Percentiles rank a stretch among this genome's conserved stretches.
Conservation (phyloP, 1,140 invertebrate species). For the Caenorhabditis remanei region DNA sequence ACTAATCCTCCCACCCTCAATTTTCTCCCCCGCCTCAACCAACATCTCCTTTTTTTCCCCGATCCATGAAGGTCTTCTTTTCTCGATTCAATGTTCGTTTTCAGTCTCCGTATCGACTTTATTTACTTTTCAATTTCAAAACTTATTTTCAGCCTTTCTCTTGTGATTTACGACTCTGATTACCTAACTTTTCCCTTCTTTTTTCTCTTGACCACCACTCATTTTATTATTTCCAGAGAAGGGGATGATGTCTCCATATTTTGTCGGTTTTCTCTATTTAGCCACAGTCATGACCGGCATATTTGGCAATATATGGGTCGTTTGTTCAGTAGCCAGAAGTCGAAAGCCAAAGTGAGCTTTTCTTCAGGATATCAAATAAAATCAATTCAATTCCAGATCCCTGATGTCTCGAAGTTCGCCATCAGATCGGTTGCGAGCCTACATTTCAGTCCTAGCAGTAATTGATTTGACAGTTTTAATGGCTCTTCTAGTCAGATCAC, state of each 20-base stretch:
- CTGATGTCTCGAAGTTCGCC: slow-evolving; percentile 56
- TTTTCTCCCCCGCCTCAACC: slow-evolving; percentile 6
- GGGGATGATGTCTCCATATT: slow-evolving; percentile 46
- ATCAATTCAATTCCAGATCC: slow-evolving; percentile 31
- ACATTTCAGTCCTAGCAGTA: slow-evolving; percentile 74
- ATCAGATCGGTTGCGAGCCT: slow-evolving; percentile 68
- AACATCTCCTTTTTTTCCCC: slow-evolving; percentile 13
- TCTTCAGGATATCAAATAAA: no score
- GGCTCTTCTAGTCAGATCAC: slow-evolving; percentile 68
- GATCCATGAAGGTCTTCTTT: slow-evolving; percentile 15
- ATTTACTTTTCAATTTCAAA: neutral
- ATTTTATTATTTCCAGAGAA: neutral
- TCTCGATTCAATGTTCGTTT: slow-evolving; percentile 46
- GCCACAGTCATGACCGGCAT: slow-evolving; percentile 60
- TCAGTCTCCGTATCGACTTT: neutral
- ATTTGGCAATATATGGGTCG: slow-evolving; percentile 66
- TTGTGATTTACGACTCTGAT: neutral
- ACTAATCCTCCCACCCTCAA: slow-evolving; percentile 34
- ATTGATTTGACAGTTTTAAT: slow-evolving; percentile 74
- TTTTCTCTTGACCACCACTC: neutral
- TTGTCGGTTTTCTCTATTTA: slow-evolving; percentile 57
- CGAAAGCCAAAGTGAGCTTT: slow-evolving; percentile 53
- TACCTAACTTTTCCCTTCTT: neutral
- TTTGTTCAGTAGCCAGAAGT: slow-evolving; percentile 66
- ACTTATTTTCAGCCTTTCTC: neutral